Evolutionary conservation across 2,888 invertebrate genomes (phyloP), one percentile per base, ranked within the genome.

Genomic region (Acleris laterana): DNA sequence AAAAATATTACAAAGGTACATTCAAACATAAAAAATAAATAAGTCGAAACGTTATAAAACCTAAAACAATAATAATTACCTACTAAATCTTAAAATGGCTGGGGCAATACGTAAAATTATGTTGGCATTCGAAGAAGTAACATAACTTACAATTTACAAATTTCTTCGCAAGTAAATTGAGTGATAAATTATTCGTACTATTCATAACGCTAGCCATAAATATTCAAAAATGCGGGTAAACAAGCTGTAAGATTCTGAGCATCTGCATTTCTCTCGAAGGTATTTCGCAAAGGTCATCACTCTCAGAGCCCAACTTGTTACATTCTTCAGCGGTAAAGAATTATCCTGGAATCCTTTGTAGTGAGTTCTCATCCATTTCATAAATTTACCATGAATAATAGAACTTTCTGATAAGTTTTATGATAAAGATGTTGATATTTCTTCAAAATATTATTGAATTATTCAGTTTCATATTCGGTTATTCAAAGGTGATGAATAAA

Each of bases 241-340:
- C 62, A 62, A 53, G 46, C 28, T 60, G 44, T 55, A 53, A 53
- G 42, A 60, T 55, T 28, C 55, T 53, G 48, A 64, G 59, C 59
- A 60, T 65, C 60, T 65, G 60, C 59, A 60, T 65, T 65, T 65
- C 53, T 51, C 49, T 38, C 38, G 13, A 38, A 38, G 38, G 38
- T 38, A 38, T 38, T 38, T 38, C 38, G 25, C 55, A 46, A 46
- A 55, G 52, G 55, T 61, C 60, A 46, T 60, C 50, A 49, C 52
- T 32, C 38, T 44, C 51, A 46, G 44, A 52, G 19, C 19, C 58
- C 32, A 55, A 65, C 64, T 65, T 56, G 28, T 9, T 20, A 49
- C 28, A 53, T 64, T 59, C 59, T 60, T 62, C 22, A n/a, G 50
- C 17, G 13, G 38, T 25, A 32, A 56, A 64, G 49, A 60, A 59